phyloP scores from a whole-genome alignment of 1,140 invertebrate species.

The Panagrolaimus sp. region DNA sequence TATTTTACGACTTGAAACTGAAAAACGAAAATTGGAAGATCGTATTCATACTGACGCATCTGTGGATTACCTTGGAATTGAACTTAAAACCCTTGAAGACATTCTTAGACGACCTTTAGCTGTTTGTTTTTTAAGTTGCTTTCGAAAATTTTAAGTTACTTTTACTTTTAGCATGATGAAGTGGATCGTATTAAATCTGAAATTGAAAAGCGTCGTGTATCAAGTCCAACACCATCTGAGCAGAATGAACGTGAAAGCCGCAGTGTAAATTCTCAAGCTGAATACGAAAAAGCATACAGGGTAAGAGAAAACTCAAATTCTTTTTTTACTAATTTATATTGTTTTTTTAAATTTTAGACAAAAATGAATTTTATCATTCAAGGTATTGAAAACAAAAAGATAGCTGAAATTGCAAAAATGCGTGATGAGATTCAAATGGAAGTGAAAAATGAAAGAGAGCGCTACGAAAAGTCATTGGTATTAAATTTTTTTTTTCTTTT shows the following conservation, averaged over 20 bases:
- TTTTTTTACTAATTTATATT: not conserved
- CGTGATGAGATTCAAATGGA: constrained; percentile 17
- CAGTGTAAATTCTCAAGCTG: constrained; percentile 9
- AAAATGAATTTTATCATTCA: constrained; percentile 33
- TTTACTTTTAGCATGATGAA: constrained; percentile 31
- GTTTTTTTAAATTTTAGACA: constrained; percentile 23
- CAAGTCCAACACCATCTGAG: not conserved
- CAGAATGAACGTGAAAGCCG: constrained; percentile 7
- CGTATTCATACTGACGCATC: constrained; percentile 22
- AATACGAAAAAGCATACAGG: constrained; percentile 36
- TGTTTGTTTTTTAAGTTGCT: constrained; percentile 12
- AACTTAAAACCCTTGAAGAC: constrained; percentile 30
- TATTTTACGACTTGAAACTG: constrained; percentile 21
- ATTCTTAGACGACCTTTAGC: constrained; percentile 29
- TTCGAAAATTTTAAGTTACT: not conserved
- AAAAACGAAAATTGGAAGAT: constrained; percentile 21
- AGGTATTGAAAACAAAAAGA: constrained; percentile 37
- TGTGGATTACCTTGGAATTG: constrained; percentile 28
- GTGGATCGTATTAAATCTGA: constrained; percentile 29
- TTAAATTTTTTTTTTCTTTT: constrained; percentile 5
- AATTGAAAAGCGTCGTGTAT: constrained; percentile 29
- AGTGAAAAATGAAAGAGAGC: constrained; percentile 20
- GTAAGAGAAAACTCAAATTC: constrained; percentile 20
- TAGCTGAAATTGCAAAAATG: constrained; percentile 29
- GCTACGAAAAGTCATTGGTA: constrained; percentile 27